phyloP scores from a whole-genome alignment of 2,113 vertebrate species.

The Epinephelus fuscoguttatus region DNA sequence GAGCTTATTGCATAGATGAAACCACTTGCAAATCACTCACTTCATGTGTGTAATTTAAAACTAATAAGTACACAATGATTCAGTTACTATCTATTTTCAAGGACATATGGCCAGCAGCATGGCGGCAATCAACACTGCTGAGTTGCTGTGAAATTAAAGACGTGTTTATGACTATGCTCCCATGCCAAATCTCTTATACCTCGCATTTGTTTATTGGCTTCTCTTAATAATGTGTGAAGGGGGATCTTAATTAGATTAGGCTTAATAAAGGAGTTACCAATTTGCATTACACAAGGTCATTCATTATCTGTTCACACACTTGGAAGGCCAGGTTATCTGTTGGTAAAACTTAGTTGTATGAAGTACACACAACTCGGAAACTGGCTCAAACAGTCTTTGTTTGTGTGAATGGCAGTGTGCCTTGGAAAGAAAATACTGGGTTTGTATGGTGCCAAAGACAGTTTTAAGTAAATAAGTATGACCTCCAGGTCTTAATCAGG shows the following conservation, averaged over 20 bases:
- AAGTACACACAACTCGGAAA: conserved; percentile 3
- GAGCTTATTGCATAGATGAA: conserved; percentile 2
- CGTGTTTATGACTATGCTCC: conserved; percentile 73
- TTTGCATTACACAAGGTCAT: conserved; percentile 78
- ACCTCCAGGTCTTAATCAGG: background rate
- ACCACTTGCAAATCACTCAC: conserved; percentile 18
- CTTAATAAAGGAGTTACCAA: conserved; percentile 73
- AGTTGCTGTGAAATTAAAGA: conserved; percentile 75
- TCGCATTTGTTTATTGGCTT: conserved; percentile 77
- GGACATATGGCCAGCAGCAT: conserved; percentile 71
- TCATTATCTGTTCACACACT: conserved; percentile 65
- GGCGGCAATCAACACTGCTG: conserved; percentile 62
- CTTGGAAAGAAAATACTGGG: background rate
- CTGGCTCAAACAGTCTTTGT: conserved; percentile 4
- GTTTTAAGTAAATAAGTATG: conserved; percentile 32
- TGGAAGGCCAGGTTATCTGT: conserved; percentile 64
- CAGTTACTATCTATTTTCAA: conserved; percentile 63
- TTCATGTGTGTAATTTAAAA: conserved; percentile 38
- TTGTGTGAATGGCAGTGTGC: background rate
- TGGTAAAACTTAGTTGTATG: conserved; percentile 45
- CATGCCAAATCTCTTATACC: conserved; percentile 72
- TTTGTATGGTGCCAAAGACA: conserved; percentile 20
- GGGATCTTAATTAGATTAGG: conserved; percentile 79
- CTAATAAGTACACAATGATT: conserved; percentile 57
- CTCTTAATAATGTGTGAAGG: conserved; percentile 79